Percentiles rank a stretch among this genome's conserved stretches.
These are phyloP conservation scores for Pseudochirops cupreus DNA, from an alignment of 2,797 vertebrate genomes.

Conservation along the genomic window DNA sequence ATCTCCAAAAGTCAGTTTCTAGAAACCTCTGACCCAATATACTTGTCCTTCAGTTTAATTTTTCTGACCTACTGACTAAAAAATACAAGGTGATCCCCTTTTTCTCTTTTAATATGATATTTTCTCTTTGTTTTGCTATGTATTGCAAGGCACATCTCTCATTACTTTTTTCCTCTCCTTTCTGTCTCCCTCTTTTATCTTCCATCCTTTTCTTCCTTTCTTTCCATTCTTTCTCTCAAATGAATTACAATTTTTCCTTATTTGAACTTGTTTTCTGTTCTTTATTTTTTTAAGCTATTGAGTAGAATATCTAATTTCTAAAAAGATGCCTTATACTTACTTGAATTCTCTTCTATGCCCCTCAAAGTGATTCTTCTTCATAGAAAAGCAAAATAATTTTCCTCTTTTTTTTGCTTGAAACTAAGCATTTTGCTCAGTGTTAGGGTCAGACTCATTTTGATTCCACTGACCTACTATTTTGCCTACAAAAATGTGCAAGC, in stretches of 20 bases:
- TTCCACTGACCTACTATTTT: conserved; percentile 22
- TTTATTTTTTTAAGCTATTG: background rate
- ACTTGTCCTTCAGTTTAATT: background rate
- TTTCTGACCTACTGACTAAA: background rate
- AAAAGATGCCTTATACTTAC: background rate
- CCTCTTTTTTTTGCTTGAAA: background rate
- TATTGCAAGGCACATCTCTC: background rate
- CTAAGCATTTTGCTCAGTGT: conserved; percentile 12
- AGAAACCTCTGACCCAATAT: background rate
- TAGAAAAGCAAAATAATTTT: background rate
- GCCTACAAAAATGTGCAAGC: conserved; percentile 19
- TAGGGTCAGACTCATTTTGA: conserved; percentile 12
- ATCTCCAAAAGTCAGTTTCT: background rate
- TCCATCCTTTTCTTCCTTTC: background rate
- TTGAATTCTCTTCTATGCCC: background rate
- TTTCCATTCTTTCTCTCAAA: background rate
- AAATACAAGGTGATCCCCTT: background rate
- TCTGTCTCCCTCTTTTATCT: background rate
- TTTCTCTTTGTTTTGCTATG: background rate
- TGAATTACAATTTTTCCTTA: conserved; percentile 32
- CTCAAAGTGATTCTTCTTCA: background rate
- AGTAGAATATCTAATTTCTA: background rate
- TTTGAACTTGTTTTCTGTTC: background rate
- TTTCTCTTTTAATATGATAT: background rate
- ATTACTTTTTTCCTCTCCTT: background rate